A percentile compares a stretch with the other conserved stretches of the same genome.
These are phyloP conservation scores for Paradoxurus hermaphroditus DNA, from an alignment of 2,113 vertebrate species.

Conservation along the genomic window DNA sequence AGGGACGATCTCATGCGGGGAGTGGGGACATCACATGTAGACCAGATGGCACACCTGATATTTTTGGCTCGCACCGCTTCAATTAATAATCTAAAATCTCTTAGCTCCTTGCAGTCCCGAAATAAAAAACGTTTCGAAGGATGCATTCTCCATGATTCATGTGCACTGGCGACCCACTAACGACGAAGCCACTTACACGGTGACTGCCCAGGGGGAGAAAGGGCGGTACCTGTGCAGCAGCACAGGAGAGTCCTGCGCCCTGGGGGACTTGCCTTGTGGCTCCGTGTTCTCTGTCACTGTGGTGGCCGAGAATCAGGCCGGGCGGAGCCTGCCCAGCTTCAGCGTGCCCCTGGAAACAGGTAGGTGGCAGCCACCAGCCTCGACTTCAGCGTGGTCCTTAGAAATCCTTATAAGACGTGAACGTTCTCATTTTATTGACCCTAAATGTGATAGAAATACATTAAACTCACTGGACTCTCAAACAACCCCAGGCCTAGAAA, in stretches of 20 bases:
- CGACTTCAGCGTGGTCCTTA: neutral
- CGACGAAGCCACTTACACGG: slow-evolving; percentile 83
- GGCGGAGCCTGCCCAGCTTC: slow-evolving; percentile 91
- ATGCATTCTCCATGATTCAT: slow-evolving; percentile 76
- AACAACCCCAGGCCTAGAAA: neutral
- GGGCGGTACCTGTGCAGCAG: slow-evolving; percentile 84
- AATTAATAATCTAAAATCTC: slow-evolving; percentile 55
- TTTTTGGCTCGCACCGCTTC: neutral
- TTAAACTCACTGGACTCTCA: neutral
- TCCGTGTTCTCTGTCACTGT: slow-evolving; percentile 86
- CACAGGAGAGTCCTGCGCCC: slow-evolving; percentile 80
- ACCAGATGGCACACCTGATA: neutral
- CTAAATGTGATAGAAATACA: neutral
- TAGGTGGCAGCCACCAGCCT: slow-evolving; percentile 62
- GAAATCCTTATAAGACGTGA: neutral
- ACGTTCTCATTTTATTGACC: neutral
- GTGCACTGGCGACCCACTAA: slow-evolving; percentile 87
- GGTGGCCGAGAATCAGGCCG: slow-evolving; percentile 84
- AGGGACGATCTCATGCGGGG: neutral
- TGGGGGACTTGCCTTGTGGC: slow-evolving; percentile 89
- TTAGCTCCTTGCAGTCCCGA: slow-evolving; percentile 93
- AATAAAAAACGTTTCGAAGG: slow-evolving; percentile 88
- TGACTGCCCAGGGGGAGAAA: slow-evolving; percentile 82
- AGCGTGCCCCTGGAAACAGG: slow-evolving; percentile 91
- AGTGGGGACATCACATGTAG: neutral